phyloP scores from a whole-genome alignment of 1,140 invertebrate species.

The Streblospio benedicti region DNA sequence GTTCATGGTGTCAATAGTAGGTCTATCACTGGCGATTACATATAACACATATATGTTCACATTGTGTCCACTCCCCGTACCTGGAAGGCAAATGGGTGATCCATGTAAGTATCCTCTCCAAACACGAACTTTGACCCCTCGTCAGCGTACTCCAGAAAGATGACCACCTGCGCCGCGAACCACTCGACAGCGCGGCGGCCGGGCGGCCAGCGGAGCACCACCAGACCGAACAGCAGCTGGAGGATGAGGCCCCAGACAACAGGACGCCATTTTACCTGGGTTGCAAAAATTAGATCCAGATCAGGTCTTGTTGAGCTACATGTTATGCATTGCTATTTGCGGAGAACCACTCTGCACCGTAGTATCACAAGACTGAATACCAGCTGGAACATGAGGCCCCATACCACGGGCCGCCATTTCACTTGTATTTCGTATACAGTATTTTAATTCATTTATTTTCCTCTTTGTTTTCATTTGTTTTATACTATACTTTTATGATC shows the following conservation, averaged over 20 bases:
- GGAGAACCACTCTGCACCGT: too few relatives aligned
- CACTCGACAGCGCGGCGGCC: constrained; percentile 71
- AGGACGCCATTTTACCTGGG: not conserved
- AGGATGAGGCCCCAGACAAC: not conserved
- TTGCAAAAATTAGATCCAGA: not conserved
- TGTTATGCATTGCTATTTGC: too few relatives aligned
- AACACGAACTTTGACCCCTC: constrained; percentile 77
- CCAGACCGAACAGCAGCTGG: not conserved
- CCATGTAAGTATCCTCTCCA: constrained; percentile 52
- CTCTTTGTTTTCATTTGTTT: too few relatives aligned
- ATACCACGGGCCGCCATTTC: constrained; percentile 45
- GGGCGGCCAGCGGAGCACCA: constrained; percentile 54
- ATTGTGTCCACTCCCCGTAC: too few relatives aligned
- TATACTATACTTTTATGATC: too few relatives aligned
- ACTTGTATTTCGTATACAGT: too few relatives aligned
- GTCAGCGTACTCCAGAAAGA: constrained; percentile 69
- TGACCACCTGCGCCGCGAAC: constrained; percentile 60
- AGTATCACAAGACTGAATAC: constrained; percentile 76
- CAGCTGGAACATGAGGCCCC: constrained; percentile 76
- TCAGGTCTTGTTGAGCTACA: too few relatives aligned
- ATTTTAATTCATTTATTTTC: too few relatives aligned
- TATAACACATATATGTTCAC: too few relatives aligned
- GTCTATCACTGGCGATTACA: too few relatives aligned
- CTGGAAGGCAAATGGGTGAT: constrained; percentile 34
- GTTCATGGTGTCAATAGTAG: too few relatives aligned